Conservation (phyloP, 2,888 invertebrate species). For the Pristionchus mayeri region DNA sequence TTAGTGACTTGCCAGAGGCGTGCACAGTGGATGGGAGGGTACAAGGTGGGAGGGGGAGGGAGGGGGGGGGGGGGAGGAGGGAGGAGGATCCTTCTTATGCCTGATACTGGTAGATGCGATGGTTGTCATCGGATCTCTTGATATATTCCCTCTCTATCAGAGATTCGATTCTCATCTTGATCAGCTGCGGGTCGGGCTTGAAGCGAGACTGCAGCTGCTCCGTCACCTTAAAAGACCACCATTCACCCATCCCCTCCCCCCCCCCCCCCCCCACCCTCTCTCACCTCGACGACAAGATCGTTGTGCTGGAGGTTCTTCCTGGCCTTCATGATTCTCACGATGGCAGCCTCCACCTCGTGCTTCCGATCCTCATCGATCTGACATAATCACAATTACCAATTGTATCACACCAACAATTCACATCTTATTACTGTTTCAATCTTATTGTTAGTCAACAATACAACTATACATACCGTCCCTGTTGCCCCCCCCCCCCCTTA, state of each 20-base stretch:
- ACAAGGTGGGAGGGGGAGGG: background rate
- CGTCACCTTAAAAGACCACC: slow-evolving; percentile 81
- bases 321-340: slow-evolving; percentile 99
- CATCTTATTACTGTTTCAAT: background rate
- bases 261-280: background rate
- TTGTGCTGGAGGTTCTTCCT: slow-evolving; percentile 91
- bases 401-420: no score
- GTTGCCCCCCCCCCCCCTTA: no score
- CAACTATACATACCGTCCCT: background rate
- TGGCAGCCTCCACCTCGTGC: slow-evolving; percentile 99
- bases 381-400: no score
- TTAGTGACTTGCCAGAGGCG: no score
- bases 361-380: slow-evolving; percentile 96
- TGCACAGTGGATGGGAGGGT: slow-evolving; percentile 16
- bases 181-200: slow-evolving; percentile 96
- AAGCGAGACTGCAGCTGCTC: slow-evolving; percentile 96
- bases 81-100: slow-evolving; percentile 54
- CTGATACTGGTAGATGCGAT: slow-evolving; percentile 77
- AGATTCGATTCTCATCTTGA: slow-evolving; percentile 99
- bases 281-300: slow-evolving; percentile 91
- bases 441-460: background rate
- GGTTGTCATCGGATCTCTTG: slow-evolving; percentile 95
- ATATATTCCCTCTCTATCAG: slow-evolving; percentile 99
- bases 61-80: background rate
- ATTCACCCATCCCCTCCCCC: background rate